These are phyloP conservation scores for Drosophila pruinosa DNA, from an alignment of 1,140 invertebrate genomes.

Conservation along the genomic window DNA sequence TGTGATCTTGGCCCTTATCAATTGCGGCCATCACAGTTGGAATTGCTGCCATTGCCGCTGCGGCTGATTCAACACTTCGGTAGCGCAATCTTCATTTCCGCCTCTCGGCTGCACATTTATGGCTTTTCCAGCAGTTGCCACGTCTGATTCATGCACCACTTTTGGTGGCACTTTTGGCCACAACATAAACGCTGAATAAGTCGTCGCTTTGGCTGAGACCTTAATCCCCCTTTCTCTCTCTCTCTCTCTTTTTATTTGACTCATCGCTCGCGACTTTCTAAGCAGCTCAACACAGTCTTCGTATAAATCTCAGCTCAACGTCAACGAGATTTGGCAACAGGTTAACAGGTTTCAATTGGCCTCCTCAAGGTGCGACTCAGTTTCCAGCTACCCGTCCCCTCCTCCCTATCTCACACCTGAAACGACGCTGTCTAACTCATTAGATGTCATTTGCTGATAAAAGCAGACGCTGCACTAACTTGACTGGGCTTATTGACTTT, in stretches of 20 bases:
- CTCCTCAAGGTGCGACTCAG: constrained; percentile 51
- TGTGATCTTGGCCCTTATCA: constrained; percentile 39
- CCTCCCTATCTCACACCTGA: constrained; percentile 40
- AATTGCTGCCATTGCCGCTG: constrained; percentile 5
- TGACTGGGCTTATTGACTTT: neutral
- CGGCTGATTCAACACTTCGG: constrained; percentile 66
- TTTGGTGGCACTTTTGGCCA: constrained; percentile 36
- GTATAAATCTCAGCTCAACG: constrained; percentile 41
- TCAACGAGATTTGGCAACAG: constrained; percentile 69
- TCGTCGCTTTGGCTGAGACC: constrained; percentile 15
- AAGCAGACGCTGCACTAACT: constrained; percentile 28
- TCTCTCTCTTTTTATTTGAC: constrained; percentile 24
- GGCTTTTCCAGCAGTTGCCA: constrained; percentile 12
- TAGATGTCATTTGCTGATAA: constrained; percentile 79
- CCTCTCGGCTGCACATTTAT: constrained; percentile 33
- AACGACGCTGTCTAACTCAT: constrained; percentile 62
- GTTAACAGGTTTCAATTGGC: constrained; percentile 66
- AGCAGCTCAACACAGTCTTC: constrained; percentile 27
- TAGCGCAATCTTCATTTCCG: constrained; percentile 63
- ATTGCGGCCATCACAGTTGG: constrained; percentile 43
- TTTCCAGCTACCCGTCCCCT: neutral
- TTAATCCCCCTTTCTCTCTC: neutral
- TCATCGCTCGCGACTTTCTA: constrained; percentile 61
- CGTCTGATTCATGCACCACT: constrained; percentile 50
- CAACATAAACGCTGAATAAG: constrained; percentile 14